Base-by-base conservation (phyloP, 2,797 vertebrate species). In the Girardinus metallicus region DNA sequence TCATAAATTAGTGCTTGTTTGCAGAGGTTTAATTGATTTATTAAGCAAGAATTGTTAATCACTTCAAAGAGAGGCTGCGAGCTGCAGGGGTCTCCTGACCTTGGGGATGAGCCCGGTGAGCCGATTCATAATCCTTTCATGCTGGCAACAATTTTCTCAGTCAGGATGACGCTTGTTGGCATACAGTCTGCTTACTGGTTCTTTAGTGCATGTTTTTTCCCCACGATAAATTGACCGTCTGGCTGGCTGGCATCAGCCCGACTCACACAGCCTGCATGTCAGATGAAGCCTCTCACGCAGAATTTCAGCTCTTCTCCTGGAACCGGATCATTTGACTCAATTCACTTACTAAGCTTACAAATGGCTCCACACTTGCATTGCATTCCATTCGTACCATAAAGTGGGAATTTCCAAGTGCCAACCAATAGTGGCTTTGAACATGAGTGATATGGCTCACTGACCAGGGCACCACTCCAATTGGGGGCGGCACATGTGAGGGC, bases 211-310 rank as follows among this genome's bases (percentile, higher is more conserved):
- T 71, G 31, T 75, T 75, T 81, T 62, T 79, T 39, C 55, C 29
- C 75, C 46, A 49, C 34, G 57, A 80, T 75, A 86, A 77, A 85
- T 79, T 36, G 36, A 21, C 72, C 64, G 74, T 74, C 64, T 76
- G 51, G 21, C 43, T 68, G 74, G 41, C 66, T 76, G 66, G 75
- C 41, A 74, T 68, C 70, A 60, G 71, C 39, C 53, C 23, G 23
- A 39, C 73, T 46, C 73, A 49, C n/a, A 26, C 82, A 23, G 51
- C 75, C 72, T 72, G n/a, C 1, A 21, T 74, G 16, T 41, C 47
- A 53, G 62, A 29, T 13, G 29, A 29, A 57, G 6, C 43, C 43
- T 72, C 16, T 16, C 8, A 18, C 29, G n/a, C 46, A 10, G 43
- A 72, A 46, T 72, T 72, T 46, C 68, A 72, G 41, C 68, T 72